Percentiles rank a stretch among this genome's conserved stretches.
Evolutionary conservation across 2,888 invertebrate species (phyloP).

Genomic region (Himalopsyche japonica): DNA sequence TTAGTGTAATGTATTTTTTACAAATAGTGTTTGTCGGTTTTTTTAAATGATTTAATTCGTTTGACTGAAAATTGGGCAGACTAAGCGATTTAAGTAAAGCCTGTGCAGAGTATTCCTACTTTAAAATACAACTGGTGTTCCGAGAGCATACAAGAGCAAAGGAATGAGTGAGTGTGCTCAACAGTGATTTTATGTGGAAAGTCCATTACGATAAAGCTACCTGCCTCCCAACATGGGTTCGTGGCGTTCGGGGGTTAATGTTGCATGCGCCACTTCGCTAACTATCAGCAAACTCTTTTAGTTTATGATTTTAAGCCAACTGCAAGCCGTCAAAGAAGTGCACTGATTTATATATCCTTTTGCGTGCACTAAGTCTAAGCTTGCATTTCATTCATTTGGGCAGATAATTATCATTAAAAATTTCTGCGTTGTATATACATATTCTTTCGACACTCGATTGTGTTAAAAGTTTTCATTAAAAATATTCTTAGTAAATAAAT

Average conservation of each 20-base stretch:
- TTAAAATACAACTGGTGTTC: neutral
- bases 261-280: neutral
- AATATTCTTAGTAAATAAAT: neutral
- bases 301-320: neutral
- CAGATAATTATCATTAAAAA: neutral
- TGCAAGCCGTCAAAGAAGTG: neutral
- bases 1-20: too few species aligned
- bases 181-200: slow-evolving; percentile 21
- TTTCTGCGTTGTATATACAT: neutral
- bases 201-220: slow-evolving; percentile 31
- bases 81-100: too few species aligned
- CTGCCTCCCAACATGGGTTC: neutral
- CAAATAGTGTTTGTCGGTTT: too few species aligned
- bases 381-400: neutral
- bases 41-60: too few species aligned
- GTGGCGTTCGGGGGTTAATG: neutral
- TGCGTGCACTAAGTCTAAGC: neutral
- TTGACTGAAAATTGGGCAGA: too few species aligned
- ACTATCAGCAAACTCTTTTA: neutral
- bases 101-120: neutral
- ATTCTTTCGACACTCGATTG: neutral
- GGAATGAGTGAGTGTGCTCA: slow-evolving; percentile 8
- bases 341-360: neutral
- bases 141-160: neutral
- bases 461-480: neutral